Conservation (phyloP, 2,888 invertebrate genomes). For the Eupithecia pulchellata region DNA sequence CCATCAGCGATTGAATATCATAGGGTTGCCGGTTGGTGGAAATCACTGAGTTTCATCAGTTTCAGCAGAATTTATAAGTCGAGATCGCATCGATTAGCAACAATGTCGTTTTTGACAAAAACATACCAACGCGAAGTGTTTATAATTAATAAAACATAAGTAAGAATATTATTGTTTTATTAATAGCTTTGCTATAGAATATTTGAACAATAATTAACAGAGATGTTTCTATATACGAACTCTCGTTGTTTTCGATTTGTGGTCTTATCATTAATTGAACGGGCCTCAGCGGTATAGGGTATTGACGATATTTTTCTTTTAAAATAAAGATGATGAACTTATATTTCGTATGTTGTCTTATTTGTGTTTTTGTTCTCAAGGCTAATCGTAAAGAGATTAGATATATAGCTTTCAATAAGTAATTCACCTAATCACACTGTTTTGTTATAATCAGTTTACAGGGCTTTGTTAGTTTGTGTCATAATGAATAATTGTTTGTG, state of each 20-base stretch:
- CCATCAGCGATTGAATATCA: neutral
- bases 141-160: too few relatives aligned
- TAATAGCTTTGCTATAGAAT: too few relatives aligned
- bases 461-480: too few relatives aligned
- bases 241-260: neutral
- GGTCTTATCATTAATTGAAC: neutral
- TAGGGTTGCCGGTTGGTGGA: neutral
- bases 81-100: neutral
- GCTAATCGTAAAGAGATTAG: slow-evolving; percentile 47
- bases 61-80: neutral
- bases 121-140: too few relatives aligned
- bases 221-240: neutral
- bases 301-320: neutral
- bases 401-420: slow-evolving; percentile 49
- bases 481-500: neutral
- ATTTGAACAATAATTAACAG: neutral
- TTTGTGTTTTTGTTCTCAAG: slow-evolving; percentile 29
- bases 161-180: neutral
- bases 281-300: neutral
- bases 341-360: neutral
- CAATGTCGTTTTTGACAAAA: neutral
- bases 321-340: neutral
- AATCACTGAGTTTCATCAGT: neutral
- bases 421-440: neutral
- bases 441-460: neutral